A percentile compares a stretch with the other conserved stretches of the same genome.
phyloP scores from a whole-genome alignment of 30 jellyfish, hydroid and myxozoan genomes.

The Catostylus mosaicus region DNA sequence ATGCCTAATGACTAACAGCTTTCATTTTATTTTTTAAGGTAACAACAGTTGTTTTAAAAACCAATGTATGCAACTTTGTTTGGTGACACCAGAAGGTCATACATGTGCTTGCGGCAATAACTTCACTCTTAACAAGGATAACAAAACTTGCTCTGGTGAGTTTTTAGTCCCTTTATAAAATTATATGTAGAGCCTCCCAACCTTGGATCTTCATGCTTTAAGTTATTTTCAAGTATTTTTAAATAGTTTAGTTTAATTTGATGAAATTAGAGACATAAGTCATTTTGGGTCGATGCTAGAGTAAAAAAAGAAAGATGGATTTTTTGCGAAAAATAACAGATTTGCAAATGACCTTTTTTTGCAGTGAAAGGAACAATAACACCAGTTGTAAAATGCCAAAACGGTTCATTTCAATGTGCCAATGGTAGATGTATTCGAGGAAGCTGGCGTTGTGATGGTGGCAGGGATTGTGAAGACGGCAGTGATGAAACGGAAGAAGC shows the following conservation, averaged over 20 bases:
- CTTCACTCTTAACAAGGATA: constrained; percentile 71
- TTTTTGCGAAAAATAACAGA: too few relatives aligned
- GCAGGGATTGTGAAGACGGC: constrained; percentile 87
- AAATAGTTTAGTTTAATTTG: too few relatives aligned
- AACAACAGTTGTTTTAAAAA: constrained; percentile 63
- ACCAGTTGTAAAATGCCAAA: constrained; percentile 21
- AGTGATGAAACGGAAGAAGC: constrained; percentile 80
- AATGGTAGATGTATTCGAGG: constrained; percentile 74
- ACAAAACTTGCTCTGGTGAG: constrained; percentile 78
- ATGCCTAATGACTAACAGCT: too few relatives aligned
- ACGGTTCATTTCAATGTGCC: constrained; percentile 55
- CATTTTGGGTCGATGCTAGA: too few relatives aligned
- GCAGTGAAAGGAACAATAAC: constrained; percentile 36
- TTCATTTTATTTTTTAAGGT: constrained; percentile 55
- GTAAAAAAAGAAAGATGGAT: too few relatives aligned
- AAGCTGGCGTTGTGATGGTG: constrained; percentile 88
- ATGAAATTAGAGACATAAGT: too few relatives aligned
- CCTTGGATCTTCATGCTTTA: too few relatives aligned
- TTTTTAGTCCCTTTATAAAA: too few relatives aligned
- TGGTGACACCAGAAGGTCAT: constrained; percentile 79
- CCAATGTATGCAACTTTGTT: constrained; percentile 87
- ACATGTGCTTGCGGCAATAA: constrained; percentile 94
- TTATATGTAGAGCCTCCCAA: too few relatives aligned
- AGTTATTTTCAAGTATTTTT: too few relatives aligned
- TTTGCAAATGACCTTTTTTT: not conserved